Percentiles rank a stretch among this genome's conserved stretches.
phyloP scores from a whole-genome alignment of 2,797 vertebrate genomes.

The Helicolenus hilgendorfi region DNA sequence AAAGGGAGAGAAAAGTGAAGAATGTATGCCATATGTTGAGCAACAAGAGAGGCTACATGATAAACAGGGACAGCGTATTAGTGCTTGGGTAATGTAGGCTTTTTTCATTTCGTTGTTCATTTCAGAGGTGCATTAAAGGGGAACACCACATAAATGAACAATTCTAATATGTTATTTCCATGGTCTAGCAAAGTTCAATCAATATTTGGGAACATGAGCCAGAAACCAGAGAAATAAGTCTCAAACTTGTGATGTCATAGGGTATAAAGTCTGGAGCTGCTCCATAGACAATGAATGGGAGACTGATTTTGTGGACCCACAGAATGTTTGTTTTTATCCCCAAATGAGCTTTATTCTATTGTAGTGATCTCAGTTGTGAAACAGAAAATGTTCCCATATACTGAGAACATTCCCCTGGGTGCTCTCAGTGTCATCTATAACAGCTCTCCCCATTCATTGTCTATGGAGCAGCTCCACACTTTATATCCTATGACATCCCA shows the following conservation, averaged over 20 bases:
- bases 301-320: too few relatives aligned
- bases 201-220: not conserved
- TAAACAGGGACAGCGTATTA: not conserved
- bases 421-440: too few relatives aligned
- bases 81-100: not conserved
- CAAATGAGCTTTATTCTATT: too few relatives aligned
- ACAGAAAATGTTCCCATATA: too few relatives aligned
- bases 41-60: not conserved
- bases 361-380: too few relatives aligned
- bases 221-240: not conserved
- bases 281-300: too few relatives aligned
- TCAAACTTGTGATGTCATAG: not conserved
- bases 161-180: not conserved
- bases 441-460: too few relatives aligned
- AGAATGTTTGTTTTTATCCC: too few relatives aligned
- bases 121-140: not conserved
- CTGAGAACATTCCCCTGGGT: too few relatives aligned
- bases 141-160: not conserved
- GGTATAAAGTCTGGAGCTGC: not conserved
- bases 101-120: not conserved
- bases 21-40: not conserved
- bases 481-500: too few relatives aligned
- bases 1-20: not conserved
- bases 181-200: not conserved
- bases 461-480: too few relatives aligned